Base-by-base conservation (phyloP, 2,888 invertebrate species). In the Catocala fraxini region DNA sequence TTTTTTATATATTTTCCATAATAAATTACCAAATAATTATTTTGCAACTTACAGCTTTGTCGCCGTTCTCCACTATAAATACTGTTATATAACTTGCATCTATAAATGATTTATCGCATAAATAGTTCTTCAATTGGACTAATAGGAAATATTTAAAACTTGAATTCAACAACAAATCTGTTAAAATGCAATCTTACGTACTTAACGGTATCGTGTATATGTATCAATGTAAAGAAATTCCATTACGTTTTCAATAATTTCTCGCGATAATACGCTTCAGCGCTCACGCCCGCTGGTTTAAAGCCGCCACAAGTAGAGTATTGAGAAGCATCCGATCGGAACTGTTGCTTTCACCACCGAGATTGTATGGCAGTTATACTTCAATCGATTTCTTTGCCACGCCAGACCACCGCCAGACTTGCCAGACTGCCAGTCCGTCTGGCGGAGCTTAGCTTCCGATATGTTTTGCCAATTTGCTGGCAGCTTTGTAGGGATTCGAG, bases 381-480 rank as follows among this genome's bases (percentile, higher is more conserved):
- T 72, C 80, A 81, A 87, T 88, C 86, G 86, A 87, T 84, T 84
- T 77, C 75, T 76, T 78, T 79, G 52, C 57, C 51, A 53, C 74
- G 49, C 67, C 39, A 63, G 54, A 51, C 79, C 75, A 73, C 71
- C 74, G 59, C 71, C 49, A 55, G 54, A 49, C 59, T 55, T 51
- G 59, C 68, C 46, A 70, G 58, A 51, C 74, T 66, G 71, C 60
- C 56, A 75, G 72, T 70, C 67, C 48, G 78, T 69, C 78, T 75
- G 63, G 70, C 70, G 66, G 64, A 77, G 70, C 75, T 61, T 69
- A 75, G 70, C 75, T 60, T 63, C 56, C 65, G 65, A 76, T 79
- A 63, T 76, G 73, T 76, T 72, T 79, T 73, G 75, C 71, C 78
- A 78, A 78, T 78, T 78, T 79, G 73, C 60, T 59, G 67, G 61